A percentile compares a stretch with the other conserved stretches of the same genome.
These are phyloP conservation scores for Bombus terrestris DNA, from an alignment of 1,140 invertebrate genomes.

Conservation along the genomic window DNA sequence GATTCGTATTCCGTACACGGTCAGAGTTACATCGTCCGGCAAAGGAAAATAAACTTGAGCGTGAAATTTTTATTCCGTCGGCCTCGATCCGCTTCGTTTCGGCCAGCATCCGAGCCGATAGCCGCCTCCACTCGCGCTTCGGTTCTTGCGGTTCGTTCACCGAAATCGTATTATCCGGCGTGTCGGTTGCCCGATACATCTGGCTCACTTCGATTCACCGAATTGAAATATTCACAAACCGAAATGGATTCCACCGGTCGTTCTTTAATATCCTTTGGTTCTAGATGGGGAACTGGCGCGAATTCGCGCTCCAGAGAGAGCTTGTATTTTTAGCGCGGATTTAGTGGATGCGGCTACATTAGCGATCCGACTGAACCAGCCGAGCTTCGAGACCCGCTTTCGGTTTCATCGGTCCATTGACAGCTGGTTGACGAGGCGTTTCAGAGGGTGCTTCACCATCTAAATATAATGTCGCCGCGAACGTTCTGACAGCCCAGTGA, in stretches of 20 bases:
- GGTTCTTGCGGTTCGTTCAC: conserved; percentile 19
- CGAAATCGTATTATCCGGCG: conserved; percentile 20
- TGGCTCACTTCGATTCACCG: background rate
- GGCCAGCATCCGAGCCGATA: background rate
- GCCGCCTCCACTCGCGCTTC: background rate
- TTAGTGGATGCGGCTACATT: background rate
- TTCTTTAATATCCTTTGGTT: background rate
- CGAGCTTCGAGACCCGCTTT: background rate
- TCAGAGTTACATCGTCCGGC: conserved; percentile 4
- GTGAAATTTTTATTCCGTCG: conserved; percentile 38
- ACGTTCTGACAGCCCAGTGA: conserved; percentile 69
- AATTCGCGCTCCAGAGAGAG: background rate
- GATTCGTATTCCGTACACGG: background rate
- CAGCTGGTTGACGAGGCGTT: conserved; percentile 37
- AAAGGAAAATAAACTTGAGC: conserved; percentile 6
- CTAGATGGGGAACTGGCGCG: too few species aligned
- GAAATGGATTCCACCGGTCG: background rate
- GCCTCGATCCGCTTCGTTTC: background rate
- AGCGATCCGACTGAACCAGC: background rate
- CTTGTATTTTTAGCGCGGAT: background rate
- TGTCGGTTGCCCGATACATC: background rate
- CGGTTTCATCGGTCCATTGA: conserved; percentile 43
- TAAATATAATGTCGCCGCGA: conserved; percentile 73
- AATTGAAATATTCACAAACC: conserved; percentile 12
- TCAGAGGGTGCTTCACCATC: conserved; percentile 47